Percentiles rank a stretch among this genome's conserved stretches.
Evolutionary conservation across 2,797 vertebrate species (phyloP).

Genomic region (Fringilla coelebs): DNA sequence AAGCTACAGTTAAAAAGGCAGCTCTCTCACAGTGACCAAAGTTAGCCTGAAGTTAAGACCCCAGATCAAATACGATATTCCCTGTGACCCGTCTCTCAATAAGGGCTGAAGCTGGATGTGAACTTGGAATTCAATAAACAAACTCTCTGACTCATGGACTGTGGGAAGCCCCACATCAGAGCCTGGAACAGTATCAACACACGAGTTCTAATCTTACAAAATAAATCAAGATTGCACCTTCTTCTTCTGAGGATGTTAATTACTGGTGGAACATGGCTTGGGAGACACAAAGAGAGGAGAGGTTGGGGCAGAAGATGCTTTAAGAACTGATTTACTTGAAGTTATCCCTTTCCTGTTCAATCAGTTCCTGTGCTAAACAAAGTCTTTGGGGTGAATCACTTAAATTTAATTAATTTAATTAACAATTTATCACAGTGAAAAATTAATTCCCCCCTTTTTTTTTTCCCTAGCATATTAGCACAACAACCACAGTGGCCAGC

Average conservation of each 20-base stretch:
- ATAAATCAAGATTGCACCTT: neutral
- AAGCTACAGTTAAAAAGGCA: neutral
- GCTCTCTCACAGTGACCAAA: neutral
- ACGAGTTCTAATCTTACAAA: neutral
- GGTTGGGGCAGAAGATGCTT: neutral
- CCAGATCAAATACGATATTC: neutral
- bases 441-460: neutral
- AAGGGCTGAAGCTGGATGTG: neutral
- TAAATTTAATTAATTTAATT: slow-evolving; percentile 57
- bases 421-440: slow-evolving; percentile 24
- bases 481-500: neutral
- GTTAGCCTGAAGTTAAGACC: neutral
- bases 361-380: neutral
- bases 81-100: neutral
- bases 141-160: neutral
- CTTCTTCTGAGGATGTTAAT: neutral
- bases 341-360: neutral
- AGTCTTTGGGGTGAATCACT: slow-evolving; percentile 10
- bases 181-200: neutral
- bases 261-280: neutral
- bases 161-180: neutral
- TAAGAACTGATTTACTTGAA: neutral
- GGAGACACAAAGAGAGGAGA: neutral
- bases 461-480: neutral
- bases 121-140: neutral